Percentiles rank a stretch among this genome's conserved stretches.
Evolutionary conservation across 2,797 vertebrate genomes (phyloP).

Genomic region (Tragopan temminckii): DNA sequence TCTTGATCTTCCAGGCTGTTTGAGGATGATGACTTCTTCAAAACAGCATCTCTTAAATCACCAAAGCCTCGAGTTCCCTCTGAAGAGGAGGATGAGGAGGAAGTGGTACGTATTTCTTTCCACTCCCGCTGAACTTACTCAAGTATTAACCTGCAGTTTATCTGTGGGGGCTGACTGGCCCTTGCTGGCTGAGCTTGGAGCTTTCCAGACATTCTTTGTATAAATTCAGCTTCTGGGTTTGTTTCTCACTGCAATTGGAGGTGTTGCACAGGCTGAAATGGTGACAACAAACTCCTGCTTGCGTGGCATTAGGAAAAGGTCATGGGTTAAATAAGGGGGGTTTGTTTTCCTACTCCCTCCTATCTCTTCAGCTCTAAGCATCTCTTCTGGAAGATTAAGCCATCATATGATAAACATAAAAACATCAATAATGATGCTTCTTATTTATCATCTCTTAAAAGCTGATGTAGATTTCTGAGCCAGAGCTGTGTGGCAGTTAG

Average conservation of each 20-base stretch:
- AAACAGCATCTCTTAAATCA: slow-evolving; percentile 62
- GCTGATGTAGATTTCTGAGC: not conserved
- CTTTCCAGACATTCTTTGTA: accelerated
- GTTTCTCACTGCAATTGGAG: not conserved
- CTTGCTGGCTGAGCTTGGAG: not conserved
- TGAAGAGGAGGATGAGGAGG: slow-evolving; percentile 90
- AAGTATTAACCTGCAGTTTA: not conserved
- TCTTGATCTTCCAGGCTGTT: slow-evolving; percentile 66
- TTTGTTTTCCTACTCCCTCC: not conserved
- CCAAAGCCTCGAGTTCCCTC: slow-evolving; percentile 29
- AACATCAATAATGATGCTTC: not conserved
- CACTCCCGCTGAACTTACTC: not conserved
- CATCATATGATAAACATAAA: not conserved
- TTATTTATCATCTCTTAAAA: not conserved
- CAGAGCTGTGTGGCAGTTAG: accelerated
- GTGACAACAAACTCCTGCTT: not conserved
- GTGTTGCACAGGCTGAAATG: not conserved
- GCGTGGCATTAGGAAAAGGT: not conserved
- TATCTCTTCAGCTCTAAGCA: not conserved
- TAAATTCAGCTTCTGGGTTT: not conserved
- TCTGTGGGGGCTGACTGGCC: not conserved
- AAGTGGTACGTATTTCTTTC: slow-evolving; percentile 86
- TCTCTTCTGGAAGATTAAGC: not conserved
- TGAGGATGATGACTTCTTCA: slow-evolving; percentile 76
- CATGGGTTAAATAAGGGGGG: not conserved